Evolutionary conservation across 2,797 vertebrate genomes (phyloP), one percentile per base, ranked within the genome.

Genomic region (Hoplostethus atlanticus): DNA sequence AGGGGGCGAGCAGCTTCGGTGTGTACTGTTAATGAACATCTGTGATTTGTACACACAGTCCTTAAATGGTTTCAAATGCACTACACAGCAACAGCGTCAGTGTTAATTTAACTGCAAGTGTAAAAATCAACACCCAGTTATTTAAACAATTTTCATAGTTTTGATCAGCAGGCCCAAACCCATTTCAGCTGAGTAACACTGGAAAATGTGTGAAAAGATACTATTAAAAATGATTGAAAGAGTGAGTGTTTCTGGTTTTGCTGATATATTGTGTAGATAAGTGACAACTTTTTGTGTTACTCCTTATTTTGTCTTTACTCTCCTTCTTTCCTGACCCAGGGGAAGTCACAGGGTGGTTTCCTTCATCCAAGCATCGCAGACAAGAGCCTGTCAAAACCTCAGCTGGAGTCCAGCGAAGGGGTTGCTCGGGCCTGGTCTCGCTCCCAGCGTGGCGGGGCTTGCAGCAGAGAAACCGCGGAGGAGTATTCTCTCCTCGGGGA

Each of bases 301-400:
- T 52, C 17, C 70, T 4, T 68, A 17, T 65, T 63, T 48, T 53
- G 36, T 81, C 58, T 68, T 83, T 87, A 73, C 71, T 73, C 65
- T 70, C 6, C 34, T 55, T 59, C 78, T 81, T 75, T 25, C 81
- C 73, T 88, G 79, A 89, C 84, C 84, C 89, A 71, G 61, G 84
- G 74, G 90, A 88, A 59, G 75, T 79, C 81, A 76, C 78, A 79
- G 83, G 81, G 85, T 77, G 90, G 64, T 84, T 89, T 77, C 79
- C 76, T 83, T 92, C 82, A 91, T 87, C 73, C 76, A 82, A 73
- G 68, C 72, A 72, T 62, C 25, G 66, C 79, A 90, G 90, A 82
- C 80, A 64, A 68, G 79, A 75, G 67, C 68, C 87, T 93, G 91
- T 93, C 91, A 91, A 86, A 91, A 71, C 69, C 79, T 81, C 87